Evolutionary conservation across 2,113 vertebrate species (phyloP).

Genomic region (Centrocercus urophasianus): DNA sequence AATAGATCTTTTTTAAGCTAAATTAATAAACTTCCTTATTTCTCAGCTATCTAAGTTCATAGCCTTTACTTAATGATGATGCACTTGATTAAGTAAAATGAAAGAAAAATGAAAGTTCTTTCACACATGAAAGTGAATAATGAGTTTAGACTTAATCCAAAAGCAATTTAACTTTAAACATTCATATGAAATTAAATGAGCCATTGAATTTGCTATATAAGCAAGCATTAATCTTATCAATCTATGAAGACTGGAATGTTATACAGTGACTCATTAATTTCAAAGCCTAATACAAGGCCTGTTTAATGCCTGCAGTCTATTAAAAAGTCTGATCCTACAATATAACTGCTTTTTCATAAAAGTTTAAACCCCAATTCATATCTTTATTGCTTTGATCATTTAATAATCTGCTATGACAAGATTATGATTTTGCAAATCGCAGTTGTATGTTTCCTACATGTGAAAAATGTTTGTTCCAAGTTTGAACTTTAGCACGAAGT

Average conservation of each 20-base stretch:
- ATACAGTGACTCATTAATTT: constrained; percentile 87
- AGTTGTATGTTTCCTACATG: not conserved
- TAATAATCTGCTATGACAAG: constrained; percentile 76
- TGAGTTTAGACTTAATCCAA: constrained; percentile 88
- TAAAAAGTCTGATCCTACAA: constrained; percentile 82
- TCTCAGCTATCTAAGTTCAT: constrained; percentile 72
- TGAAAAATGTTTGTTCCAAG: constrained; percentile 46
- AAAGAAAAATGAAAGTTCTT: constrained; percentile 86
- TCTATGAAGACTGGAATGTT: constrained; percentile 83
- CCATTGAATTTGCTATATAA: constrained; percentile 89
- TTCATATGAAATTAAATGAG: constrained; percentile 92
- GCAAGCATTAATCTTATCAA: constrained; percentile 89
- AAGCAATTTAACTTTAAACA: constrained; percentile 90
- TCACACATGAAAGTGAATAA: constrained; percentile 86
- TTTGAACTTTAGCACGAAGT: not conserved
- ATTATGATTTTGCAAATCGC: constrained; percentile 61
- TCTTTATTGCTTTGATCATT: constrained; percentile 73
- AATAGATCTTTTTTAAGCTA: constrained; percentile 74
- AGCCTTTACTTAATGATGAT: constrained; percentile 82
- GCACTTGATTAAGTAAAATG: constrained; percentile 85
- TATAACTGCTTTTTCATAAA: constrained; percentile 81
- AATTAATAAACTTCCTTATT: constrained; percentile 82
- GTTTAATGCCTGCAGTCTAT: constrained; percentile 84
- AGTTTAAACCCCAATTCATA: constrained; percentile 75
- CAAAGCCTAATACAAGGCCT: constrained; percentile 82